Conservation (phyloP, 2,797 vertebrate species). For the Cossypha heuglini region DNA sequence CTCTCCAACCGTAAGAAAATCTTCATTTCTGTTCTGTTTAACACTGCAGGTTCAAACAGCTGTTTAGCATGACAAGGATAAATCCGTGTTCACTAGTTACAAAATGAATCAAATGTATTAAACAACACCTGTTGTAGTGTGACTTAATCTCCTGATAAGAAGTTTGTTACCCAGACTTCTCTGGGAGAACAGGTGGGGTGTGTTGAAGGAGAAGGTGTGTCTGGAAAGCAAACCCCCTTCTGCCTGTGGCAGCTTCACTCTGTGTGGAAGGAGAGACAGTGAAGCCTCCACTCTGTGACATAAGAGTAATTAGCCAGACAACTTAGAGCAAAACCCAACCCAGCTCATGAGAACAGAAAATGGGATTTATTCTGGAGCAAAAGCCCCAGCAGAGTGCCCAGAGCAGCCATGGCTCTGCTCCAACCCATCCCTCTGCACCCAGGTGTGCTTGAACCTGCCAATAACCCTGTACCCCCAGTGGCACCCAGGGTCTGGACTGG, state of each 20-base stretch:
- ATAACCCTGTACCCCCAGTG: rapidly evolving
- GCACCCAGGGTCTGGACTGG: rapidly evolving
- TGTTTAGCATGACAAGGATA: slow-evolving; percentile 1
- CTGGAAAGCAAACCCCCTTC: neutral
- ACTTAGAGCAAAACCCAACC: neutral
- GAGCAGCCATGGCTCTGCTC: neutral
- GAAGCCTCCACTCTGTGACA: neutral
- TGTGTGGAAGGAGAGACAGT: rapidly evolving
- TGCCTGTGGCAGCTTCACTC: neutral
- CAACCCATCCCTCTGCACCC: neutral
- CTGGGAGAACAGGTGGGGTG: neutral
- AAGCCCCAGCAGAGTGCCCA: rapidly evolving
- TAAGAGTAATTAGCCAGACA: neutral
- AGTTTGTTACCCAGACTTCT: neutral
- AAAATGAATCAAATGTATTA: slow-evolving; percentile 36
- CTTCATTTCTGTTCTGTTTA: slow-evolving; percentile 8
- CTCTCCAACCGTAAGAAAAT: neutral
- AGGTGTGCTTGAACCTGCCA: neutral
- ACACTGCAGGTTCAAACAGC: neutral
- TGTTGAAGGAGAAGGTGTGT: neutral
- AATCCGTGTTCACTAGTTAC: neutral
- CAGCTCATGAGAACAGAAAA: neutral
- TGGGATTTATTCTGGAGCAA: neutral
- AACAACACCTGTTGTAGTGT: neutral
- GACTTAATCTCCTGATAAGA: slow-evolving; percentile 39